phyloP scores from a whole-genome alignment of 2,888 invertebrate species.

The Pseudanteris insignis region DNA sequence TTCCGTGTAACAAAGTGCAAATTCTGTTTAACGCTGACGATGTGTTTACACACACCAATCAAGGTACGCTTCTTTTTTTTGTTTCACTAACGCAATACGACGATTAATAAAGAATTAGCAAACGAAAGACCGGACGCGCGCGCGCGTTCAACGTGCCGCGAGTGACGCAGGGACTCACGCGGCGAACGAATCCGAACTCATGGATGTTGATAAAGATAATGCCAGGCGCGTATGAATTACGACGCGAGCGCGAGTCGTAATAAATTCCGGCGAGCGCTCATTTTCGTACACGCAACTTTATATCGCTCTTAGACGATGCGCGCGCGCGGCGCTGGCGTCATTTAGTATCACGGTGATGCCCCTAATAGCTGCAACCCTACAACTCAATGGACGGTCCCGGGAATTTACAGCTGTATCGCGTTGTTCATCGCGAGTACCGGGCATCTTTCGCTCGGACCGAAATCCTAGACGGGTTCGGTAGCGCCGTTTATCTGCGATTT shows the following conservation, averaged over 20 bases:
- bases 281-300: conserved; percentile 67
- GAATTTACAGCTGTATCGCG: conserved; percentile 42
- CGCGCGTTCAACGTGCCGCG: conserved; percentile 37
- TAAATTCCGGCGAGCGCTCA: conserved; percentile 66
- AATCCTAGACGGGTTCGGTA: conserved; percentile 28
- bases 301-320: conserved; percentile 64
- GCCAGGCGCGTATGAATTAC: conserved; percentile 65
- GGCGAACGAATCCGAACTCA: conserved; percentile 49
- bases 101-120: neutral
- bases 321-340: conserved; percentile 63
- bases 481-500: conserved; percentile 7
- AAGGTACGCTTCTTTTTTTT: neutral
- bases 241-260: conserved; percentile 62
- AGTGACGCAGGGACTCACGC: conserved; percentile 55
- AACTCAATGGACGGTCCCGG: conserved; percentile 51
- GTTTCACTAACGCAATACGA: neutral
- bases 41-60: too few species aligned
- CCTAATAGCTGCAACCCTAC: conserved; percentile 59
- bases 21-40: too few species aligned
- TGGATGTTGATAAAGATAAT: conserved; percentile 65
- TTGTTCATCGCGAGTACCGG: conserved; percentile 22
- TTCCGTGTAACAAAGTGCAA: too few species aligned
- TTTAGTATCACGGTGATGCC: conserved; percentile 64
- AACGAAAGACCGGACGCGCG: conserved; percentile 1
- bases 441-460: conserved; percentile 23